Evolutionary conservation across 2,888 invertebrate species (phyloP).

Genomic region (Melikaiella ostensackeni): DNA sequence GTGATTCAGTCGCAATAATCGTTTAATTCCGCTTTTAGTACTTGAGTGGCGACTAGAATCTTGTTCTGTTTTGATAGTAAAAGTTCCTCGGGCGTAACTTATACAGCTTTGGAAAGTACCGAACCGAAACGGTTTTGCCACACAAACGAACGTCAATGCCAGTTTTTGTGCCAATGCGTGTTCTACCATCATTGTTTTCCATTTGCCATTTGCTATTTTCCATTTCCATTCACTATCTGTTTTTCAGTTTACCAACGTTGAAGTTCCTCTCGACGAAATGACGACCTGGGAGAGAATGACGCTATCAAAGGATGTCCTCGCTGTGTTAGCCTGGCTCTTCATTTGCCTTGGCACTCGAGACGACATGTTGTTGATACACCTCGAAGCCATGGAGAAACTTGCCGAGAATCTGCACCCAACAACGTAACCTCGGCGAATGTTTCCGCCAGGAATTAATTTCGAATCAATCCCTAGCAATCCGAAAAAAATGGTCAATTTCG

Average conservation of each 20-base stretch:
- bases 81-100: background rate
- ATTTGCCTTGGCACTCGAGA: conserved; percentile 66
- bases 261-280: conserved; percentile 59
- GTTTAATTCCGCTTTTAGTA: background rate
- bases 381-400: conserved; percentile 68
- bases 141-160: background rate
- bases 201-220: background rate
- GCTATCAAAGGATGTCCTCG: conserved; percentile 68
- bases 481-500: no score
- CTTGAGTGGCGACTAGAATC: conserved; percentile 23
- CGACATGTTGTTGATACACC: conserved; percentile 67
- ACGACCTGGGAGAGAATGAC: conserved; percentile 67
- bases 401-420: conserved; percentile 50
- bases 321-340: conserved; percentile 70
- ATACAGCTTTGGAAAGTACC: background rate
- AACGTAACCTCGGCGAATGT: conserved; percentile 30
- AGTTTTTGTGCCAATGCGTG: background rate
- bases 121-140: background rate
- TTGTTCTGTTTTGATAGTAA: conserved; percentile 14
- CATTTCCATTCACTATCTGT: conserved; percentile 1
- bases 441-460: no score
- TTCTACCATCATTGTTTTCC: background rate
- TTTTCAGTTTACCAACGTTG: conserved; percentile 56
- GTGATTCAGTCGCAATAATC: background rate
- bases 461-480: no score